These are phyloP conservation scores for Sturnira hondurensis DNA, from an alignment of 2,113 vertebrate species.

Conservation along the genomic window DNA sequence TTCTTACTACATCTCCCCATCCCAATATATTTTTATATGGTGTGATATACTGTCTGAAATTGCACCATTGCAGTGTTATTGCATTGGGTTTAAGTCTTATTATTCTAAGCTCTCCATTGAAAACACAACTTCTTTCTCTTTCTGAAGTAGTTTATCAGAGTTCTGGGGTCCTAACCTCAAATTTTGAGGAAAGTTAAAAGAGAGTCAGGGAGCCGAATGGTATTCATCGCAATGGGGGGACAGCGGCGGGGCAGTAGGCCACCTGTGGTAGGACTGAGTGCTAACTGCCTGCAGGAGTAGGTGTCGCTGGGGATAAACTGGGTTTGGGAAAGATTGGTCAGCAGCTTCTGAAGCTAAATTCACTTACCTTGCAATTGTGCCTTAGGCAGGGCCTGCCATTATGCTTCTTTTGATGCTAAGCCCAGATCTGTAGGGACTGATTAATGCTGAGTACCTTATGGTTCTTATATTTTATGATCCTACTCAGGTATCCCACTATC, in stretches of 20 bases:
- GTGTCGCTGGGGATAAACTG: too few species aligned
- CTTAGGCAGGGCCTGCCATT: neutral
- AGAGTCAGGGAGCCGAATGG: neutral
- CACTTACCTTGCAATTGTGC: constrained; percentile 9
- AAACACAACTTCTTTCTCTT: neutral
- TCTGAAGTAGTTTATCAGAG: neutral
- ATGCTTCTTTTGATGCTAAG: constrained; percentile 31
- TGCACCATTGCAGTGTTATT: neutral
- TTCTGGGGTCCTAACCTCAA: neutral
- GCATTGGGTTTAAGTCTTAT: neutral
- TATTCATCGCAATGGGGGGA: neutral
- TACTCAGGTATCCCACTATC: constrained; percentile 55
- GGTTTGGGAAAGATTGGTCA: neutral
- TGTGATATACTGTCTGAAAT: neutral
- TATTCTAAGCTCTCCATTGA: neutral
- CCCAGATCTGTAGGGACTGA: constrained; percentile 58
- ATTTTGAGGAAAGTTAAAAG: neutral
- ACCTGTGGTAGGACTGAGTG: neutral
- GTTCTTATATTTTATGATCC: constrained; percentile 38
- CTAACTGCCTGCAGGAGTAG: neutral
- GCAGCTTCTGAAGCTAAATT: neutral
- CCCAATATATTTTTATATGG: neutral
- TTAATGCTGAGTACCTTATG: constrained; percentile 62
- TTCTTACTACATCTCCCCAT: neutral
- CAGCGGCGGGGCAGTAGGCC: neutral